Conservation (phyloP, 2,888 invertebrate genomes). For the Mythimna lalbum region DNA sequence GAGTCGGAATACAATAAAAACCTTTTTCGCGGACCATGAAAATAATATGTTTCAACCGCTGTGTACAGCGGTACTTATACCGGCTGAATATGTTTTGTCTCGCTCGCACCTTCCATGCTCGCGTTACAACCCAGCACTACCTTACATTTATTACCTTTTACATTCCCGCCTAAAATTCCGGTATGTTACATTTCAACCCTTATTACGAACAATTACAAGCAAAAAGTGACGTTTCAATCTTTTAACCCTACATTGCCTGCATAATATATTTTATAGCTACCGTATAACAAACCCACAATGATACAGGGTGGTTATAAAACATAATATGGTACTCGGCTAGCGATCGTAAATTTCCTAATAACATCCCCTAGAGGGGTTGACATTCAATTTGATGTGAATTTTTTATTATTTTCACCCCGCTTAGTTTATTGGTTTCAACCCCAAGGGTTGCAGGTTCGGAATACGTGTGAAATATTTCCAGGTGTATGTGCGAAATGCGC, state of each 20-base stretch:
- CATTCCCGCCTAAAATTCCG: conserved; percentile 36
- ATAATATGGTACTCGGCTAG: conserved; percentile 66
- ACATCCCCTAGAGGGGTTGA: conserved; percentile 65
- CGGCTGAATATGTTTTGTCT: conserved; percentile 2
- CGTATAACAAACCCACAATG: conserved; percentile 63
- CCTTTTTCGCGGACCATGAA: neutral
- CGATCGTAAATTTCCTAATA: conserved; percentile 70
- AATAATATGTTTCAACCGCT: neutral
- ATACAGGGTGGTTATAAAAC: conserved; percentile 67
- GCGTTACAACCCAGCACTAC: neutral
- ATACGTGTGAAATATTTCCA: conserved; percentile 57
- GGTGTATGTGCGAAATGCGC: conserved; percentile 50
- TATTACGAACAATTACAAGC: conserved; percentile 57
- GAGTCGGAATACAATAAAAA: neutral
- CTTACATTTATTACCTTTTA: conserved; percentile 32
- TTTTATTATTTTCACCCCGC: conserved; percentile 62
- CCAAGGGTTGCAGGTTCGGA: conserved; percentile 47
- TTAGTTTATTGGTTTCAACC: conserved; percentile 65
- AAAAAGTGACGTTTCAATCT: conserved; percentile 64
- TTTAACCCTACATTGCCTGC: conserved; percentile 58
- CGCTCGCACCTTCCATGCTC: neutral
- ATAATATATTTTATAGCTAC: conserved; percentile 68
- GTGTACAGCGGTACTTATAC: neutral
- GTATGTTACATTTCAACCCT: conserved; percentile 46
- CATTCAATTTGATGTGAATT: conserved; percentile 69